Percentiles rank a stretch among this genome's conserved stretches.
These are phyloP conservation scores for Apomyelois bistriatella DNA, from an alignment of 2,888 invertebrate genomes.

Conservation along the genomic window DNA sequence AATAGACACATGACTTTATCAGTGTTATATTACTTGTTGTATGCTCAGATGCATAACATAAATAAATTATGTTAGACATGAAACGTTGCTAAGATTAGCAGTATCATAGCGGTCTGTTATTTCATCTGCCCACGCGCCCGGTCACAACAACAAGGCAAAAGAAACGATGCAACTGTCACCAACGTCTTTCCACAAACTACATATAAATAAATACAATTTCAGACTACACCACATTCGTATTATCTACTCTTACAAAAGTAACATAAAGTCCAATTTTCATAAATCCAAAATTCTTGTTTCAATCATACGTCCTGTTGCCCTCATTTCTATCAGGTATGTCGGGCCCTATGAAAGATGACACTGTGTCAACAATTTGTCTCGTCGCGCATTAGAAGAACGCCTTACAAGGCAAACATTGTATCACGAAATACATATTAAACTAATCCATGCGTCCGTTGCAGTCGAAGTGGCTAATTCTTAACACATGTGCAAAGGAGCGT, in stretches of 20 bases:
- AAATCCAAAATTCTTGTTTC: slow-evolving; percentile 18
- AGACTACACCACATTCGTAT: slow-evolving; percentile 20
- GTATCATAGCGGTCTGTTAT: slow-evolving; percentile 39
- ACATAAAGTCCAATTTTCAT: slow-evolving; percentile 34
- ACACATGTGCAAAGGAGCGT: slow-evolving; percentile 55
- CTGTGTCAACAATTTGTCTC: slow-evolving; percentile 75
- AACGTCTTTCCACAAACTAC: slow-evolving; percentile 58
- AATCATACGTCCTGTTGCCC: slow-evolving; percentile 34
- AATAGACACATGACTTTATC: too few species aligned
- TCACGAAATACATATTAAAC: slow-evolving; percentile 72
- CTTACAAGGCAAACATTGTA: slow-evolving; percentile 69
- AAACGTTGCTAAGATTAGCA: slow-evolving; percentile 1
- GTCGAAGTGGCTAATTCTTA: slow-evolving; percentile 56
- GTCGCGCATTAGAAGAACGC: slow-evolving; percentile 56
- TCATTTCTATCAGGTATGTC: slow-evolving; percentile 57
- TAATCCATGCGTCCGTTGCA: slow-evolving; percentile 69
- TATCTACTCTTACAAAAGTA: slow-evolving; percentile 19
- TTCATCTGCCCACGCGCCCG: slow-evolving; percentile 67
- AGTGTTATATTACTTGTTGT: too few species aligned
- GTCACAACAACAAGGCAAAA: slow-evolving; percentile 48
- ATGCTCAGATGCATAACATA: not conserved
- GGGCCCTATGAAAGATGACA: slow-evolving; percentile 73
- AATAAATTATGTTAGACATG: not conserved
- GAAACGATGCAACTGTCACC: slow-evolving; percentile 61
- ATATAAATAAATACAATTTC: slow-evolving; percentile 45